Conservation (phyloP, 2,113 vertebrate genomes). For the Platichthys flesus region DNA sequence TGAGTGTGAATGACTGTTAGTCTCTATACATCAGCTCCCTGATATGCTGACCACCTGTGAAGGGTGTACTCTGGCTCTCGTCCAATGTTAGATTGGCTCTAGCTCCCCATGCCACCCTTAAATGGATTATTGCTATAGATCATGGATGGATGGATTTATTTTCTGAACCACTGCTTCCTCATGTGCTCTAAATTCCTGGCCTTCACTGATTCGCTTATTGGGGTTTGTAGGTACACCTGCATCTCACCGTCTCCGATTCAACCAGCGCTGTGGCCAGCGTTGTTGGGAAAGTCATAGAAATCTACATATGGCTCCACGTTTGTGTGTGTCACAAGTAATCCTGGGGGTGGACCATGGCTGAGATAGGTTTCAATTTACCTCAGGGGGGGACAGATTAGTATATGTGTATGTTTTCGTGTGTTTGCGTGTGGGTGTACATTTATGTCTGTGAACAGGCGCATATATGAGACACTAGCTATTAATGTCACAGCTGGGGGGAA, state of each 20-base stretch:
- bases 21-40: too few relatives aligned
- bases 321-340: conserved; percentile 33
- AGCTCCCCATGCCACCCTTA: too few relatives aligned
- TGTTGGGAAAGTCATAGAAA: conserved; percentile 16
- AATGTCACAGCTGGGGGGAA: conserved; percentile 60
- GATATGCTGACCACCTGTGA: too few relatives aligned
- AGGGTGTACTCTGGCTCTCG: too few relatives aligned
- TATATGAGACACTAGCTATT: conserved; percentile 66
- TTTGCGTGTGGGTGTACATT: conserved; percentile 22
- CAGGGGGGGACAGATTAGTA: conserved; percentile 29
- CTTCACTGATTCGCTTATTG: background rate
- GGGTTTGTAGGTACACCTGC: conserved; percentile 22
- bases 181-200: background rate
- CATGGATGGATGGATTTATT: background rate
- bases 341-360: conserved; percentile 43
- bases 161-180: background rate
- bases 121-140: background rate
- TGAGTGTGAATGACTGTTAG: too few relatives aligned
- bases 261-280: conserved; percentile 21
- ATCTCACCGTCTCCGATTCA: conserved; percentile 5
- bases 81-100: too few relatives aligned
- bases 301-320: conserved; percentile 21
- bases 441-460: conserved; percentile 32
- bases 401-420: background rate
- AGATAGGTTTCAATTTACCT: conserved; percentile 63